These are phyloP conservation scores for Peromyscus maniculatus DNA, from an alignment of 2,113 vertebrate genomes.

Conservation along the genomic window DNA sequence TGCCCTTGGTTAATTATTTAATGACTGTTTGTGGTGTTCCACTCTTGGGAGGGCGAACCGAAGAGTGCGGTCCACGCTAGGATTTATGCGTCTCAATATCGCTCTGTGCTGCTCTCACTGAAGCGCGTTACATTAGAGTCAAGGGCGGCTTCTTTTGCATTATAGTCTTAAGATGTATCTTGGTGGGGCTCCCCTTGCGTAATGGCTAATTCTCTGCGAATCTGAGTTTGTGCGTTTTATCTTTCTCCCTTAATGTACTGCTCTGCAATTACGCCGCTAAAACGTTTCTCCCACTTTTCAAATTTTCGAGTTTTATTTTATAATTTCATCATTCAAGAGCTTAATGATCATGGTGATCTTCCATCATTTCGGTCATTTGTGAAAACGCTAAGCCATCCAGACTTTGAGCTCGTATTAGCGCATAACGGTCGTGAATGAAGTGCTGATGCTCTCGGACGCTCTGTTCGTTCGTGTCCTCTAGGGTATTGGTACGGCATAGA, in stretches of 20 bases:
- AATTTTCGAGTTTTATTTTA: slow-evolving; percentile 58
- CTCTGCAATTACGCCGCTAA: slow-evolving; percentile 39
- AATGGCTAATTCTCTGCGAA: slow-evolving; percentile 14
- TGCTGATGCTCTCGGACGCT: neutral
- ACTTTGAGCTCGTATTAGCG: neutral
- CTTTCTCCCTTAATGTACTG: slow-evolving; percentile 27
- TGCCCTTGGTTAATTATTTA: slow-evolving; percentile 38
- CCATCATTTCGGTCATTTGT: slow-evolving; percentile 47
- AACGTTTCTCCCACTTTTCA: slow-evolving; percentile 37
- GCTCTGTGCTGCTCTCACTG: neutral
- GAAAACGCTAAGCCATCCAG: neutral
- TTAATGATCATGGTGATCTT: neutral
- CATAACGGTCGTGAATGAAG: neutral
- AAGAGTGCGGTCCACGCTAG: neutral
- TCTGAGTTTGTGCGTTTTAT: slow-evolving; percentile 18
- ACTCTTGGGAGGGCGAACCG: neutral
- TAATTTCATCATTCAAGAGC: slow-evolving; percentile 58
- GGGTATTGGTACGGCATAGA: slow-evolving; percentile 97
- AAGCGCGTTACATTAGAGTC: neutral
- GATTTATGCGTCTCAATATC: neutral
- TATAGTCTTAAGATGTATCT: slow-evolving; percentile 20
- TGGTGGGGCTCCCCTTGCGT: neutral
- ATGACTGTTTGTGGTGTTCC: neutral
- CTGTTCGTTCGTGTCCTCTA: slow-evolving; percentile 79
- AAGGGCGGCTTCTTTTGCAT: neutral